phyloP scores from a whole-genome alignment of 2,888 invertebrate species.

The Tholera decimalis region DNA sequence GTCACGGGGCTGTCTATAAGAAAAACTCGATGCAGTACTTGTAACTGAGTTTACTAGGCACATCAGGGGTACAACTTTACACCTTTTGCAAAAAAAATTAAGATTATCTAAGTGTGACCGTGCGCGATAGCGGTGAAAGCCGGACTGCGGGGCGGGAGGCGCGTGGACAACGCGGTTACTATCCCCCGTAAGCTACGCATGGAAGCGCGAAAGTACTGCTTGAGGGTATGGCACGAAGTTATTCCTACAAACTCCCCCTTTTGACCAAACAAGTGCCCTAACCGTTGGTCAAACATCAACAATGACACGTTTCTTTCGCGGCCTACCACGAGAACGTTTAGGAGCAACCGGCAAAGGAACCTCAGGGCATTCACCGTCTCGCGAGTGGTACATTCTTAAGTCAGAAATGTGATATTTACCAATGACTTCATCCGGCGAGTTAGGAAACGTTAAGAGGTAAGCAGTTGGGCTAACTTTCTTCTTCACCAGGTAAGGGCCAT shows the following conservation, averaged over 20 bases:
- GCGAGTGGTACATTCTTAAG: not conserved
- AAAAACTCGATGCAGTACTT: too few relatives aligned
- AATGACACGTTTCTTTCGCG: not conserved
- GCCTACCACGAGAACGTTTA: not conserved
- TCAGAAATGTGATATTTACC: not conserved
- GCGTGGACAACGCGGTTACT: too few relatives aligned
- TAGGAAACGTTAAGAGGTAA: conserved; percentile 1
- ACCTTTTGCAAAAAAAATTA: too few relatives aligned
- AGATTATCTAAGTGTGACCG: too few relatives aligned
- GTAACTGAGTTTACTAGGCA: too few relatives aligned
- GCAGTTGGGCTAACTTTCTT: not conserved
- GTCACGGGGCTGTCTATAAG: too few relatives aligned
- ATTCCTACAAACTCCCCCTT: not conserved
- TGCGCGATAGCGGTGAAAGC: too few relatives aligned
- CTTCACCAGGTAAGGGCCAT: not conserved
- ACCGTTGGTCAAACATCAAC: not conserved
- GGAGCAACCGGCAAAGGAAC: not conserved
- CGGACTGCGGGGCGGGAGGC: too few relatives aligned
- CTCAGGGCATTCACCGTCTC: not conserved
- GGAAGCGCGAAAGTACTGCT: too few relatives aligned
- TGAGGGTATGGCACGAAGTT: too few relatives aligned
- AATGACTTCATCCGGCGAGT: not conserved
- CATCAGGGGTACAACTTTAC: too few relatives aligned
- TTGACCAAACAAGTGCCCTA: not conserved
- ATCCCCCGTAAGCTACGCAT: too few relatives aligned